phyloP scores from a whole-genome alignment of 2,888 invertebrate genomes.

The Hoplodrina ambigua region DNA sequence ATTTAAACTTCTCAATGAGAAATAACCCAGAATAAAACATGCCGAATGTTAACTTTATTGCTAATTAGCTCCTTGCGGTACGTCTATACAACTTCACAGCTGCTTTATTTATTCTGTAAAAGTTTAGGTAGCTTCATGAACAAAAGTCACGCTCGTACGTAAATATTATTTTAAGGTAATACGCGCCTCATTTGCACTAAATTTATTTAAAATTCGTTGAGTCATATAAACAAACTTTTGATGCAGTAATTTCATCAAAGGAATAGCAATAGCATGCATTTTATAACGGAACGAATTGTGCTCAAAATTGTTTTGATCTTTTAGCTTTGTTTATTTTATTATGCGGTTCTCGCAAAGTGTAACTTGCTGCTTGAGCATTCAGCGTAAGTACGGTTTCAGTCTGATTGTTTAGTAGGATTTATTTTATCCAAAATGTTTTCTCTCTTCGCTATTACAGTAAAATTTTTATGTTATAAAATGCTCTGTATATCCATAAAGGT shows the following conservation, averaged over 20 bases:
- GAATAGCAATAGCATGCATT: conserved; percentile 26
- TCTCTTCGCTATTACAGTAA: conserved; percentile 9
- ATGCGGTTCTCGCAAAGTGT: conserved; percentile 17
- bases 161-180: conserved; percentile 40
- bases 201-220: conserved; percentile 34
- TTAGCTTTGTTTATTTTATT: conserved; percentile 47
- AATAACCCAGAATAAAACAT: conserved; percentile 36
- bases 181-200: conserved; percentile 26
- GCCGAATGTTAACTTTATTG: conserved; percentile 38
- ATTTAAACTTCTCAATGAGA: conserved; percentile 18
- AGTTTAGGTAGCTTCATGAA: conserved; percentile 39
- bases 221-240: conserved; percentile 30
- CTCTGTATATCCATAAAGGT: not conserved
- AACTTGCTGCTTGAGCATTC: conserved; percentile 40
- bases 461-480: not conserved
- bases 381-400: conserved; percentile 22
- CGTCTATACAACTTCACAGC: conserved; percentile 42
- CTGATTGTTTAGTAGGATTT: conserved; percentile 31
- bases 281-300: conserved; percentile 30
- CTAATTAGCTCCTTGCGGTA: conserved; percentile 38
- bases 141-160: conserved; percentile 31
- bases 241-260: conserved; percentile 49
- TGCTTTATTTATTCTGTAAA: conserved; percentile 52
- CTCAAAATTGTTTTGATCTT: conserved; percentile 45
- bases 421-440: conserved; percentile 34